These are phyloP conservation scores for Bucorvus abyssinicus DNA, from an alignment of 2,797 vertebrate genomes.

Conservation along the genomic window DNA sequence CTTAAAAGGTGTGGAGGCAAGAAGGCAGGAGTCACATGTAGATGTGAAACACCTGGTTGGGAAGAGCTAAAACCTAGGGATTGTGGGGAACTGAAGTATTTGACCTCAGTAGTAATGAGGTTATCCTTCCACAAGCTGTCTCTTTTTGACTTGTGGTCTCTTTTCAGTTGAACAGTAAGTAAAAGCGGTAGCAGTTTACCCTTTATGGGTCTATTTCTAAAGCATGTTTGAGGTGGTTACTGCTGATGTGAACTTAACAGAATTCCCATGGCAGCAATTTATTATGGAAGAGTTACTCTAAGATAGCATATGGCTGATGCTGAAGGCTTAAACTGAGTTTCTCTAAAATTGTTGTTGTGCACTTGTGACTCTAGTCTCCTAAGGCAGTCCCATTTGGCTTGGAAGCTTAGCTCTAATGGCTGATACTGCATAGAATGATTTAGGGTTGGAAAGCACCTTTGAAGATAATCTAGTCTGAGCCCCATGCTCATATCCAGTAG, in stretches of 20 bases:
- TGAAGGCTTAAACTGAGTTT: not conserved
- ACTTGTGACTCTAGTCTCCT: not conserved
- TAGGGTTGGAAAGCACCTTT: not conserved
- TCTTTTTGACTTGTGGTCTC: not conserved
- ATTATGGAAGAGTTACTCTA: not conserved
- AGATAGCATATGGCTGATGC: not conserved
- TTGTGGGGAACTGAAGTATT: not conserved
- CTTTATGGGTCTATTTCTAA: not conserved
- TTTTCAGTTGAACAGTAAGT: not conserved
- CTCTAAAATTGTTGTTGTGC: not conserved
- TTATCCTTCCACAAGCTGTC: not conserved
- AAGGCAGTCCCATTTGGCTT: not conserved
- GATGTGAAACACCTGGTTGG: not conserved
- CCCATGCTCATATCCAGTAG: fast-evolving
- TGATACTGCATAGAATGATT: not conserved
- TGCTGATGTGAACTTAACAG: not conserved
- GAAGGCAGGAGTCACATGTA: not conserved
- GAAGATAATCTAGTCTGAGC: not conserved
- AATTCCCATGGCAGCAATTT: not conserved
- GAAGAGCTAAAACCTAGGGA: not conserved
- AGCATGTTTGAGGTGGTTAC: not conserved
- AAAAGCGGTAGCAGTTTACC: not conserved
- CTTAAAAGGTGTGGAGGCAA: not conserved
- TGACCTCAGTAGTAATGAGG: not conserved
- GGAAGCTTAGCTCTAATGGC: not conserved